Evolutionary conservation across 2,113 vertebrate genomes (phyloP), one percentile per base, ranked within the genome.

Genomic region (Taurulus bubalis): DNA sequence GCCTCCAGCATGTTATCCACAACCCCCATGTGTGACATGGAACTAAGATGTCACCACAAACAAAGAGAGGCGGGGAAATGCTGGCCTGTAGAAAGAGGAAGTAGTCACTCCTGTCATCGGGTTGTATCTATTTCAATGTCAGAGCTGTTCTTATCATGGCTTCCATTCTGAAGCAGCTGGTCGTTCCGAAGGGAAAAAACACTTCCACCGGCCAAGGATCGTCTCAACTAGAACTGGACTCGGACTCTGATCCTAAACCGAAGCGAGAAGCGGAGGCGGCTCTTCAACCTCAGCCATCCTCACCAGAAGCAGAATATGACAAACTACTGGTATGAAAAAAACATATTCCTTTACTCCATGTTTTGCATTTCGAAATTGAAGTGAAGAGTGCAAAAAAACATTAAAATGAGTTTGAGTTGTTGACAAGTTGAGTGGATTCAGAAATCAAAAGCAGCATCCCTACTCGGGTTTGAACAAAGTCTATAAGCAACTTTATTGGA

Each of bases 231-330:
- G 60, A 83, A 47, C 56, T 38, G 3, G 38, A 73, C 36, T 40
- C 38, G 1, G 36, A 71, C 32, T 40, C 76, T 4, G 58, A 74
- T 47, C 47, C 45, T 26, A 83, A 71, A 26, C 67, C 24, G 60
- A 89, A 77, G 11, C 24, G 11, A 15, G 73, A 90, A 26, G 55
- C 49, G 4, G 60, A 75, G 36, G 55, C 49, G 7, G 60, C 73
- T 68, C 58, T 14, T 74, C 85, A 86, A 36, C 90, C 93, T 9
- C 87, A 90, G 63, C 95, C 94, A 1, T 93, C 94, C 3, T 95
- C 94, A 45, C 94, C 94, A 32, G 95, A 96, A 71, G 92, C 95
- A 10, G 95, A 96, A 71, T 96, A 96, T 63, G 95, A 96, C 91
- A 95, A 96, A 90, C 93, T 96, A 20, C 84, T 94, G 94, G 95